A percentile compares a stretch with the other conserved stretches of the same genome.
Evolutionary conservation across 1,140 invertebrate species (phyloP).

Genomic region (Teleogryllus occipitalis): DNA sequence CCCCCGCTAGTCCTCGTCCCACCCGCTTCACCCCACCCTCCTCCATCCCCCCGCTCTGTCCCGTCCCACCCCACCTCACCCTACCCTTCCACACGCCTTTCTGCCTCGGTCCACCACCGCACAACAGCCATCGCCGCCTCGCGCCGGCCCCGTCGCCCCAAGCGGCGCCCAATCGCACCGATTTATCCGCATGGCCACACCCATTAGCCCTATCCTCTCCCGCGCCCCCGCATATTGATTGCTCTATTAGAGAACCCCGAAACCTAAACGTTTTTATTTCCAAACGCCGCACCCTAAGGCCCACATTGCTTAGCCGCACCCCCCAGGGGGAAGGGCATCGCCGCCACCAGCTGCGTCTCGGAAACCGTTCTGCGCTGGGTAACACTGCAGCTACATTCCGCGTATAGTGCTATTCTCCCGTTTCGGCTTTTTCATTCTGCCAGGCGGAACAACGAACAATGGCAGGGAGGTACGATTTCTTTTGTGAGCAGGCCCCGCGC

Average conservation of each 20-base stretch:
- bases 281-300: neutral
- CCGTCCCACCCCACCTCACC: no score
- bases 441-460: neutral
- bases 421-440: neutral
- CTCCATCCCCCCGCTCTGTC: no score
- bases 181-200: neutral
- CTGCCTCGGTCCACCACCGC: no score
- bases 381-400: neutral
- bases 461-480: neutral
- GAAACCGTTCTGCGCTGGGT: neutral
- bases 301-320: neutral
- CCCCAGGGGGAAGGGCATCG: no score
- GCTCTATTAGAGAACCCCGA: neutral
- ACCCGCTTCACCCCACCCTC: neutral
- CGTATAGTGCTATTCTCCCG: neutral
- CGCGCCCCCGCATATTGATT: neutral
- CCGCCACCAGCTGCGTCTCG: neutral
- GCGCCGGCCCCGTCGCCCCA: no score
- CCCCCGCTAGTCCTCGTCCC: no score
- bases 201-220: neutral
- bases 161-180: neutral
- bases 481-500: neutral
- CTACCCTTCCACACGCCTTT: no score
- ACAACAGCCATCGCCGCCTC: no score
- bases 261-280: slow-evolving; percentile 5